A percentile compares a stretch with the other conserved stretches of the same genome.
Conservation (phyloP, 2,113 vertebrate species). For the Natator depressus region DNA sequence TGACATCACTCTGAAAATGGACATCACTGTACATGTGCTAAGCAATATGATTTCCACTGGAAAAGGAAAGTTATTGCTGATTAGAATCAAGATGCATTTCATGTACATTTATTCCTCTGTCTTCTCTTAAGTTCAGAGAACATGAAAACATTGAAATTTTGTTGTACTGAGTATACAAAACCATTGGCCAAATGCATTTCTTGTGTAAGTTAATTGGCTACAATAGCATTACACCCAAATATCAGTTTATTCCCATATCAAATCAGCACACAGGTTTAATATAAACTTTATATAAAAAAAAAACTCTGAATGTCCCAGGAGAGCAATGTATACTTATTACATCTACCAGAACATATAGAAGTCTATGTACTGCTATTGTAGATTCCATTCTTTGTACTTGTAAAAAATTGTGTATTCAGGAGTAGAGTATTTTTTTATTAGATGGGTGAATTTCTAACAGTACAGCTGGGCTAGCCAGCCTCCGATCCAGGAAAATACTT, state of each 20-base stretch:
- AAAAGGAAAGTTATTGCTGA: not conserved
- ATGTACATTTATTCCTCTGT: not conserved
- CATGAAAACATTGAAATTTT: too few relatives aligned
- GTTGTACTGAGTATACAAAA: not conserved
- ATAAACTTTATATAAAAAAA: not conserved
- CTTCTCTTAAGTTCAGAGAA: not conserved
- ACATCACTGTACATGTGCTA: not conserved
- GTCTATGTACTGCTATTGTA: not conserved
- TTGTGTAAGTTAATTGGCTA: not conserved
- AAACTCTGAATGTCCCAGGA: not conserved
- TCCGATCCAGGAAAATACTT: not conserved
- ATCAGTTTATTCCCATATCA: not conserved
- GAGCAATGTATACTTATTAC: not conserved
- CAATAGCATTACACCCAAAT: not conserved
- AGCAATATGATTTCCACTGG: not conserved
- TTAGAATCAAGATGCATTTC: not conserved
- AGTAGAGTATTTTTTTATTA: not conserved
- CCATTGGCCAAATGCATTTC: not conserved
- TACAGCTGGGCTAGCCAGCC: not conserved
- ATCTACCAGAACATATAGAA: not conserved
- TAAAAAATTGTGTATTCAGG: not conserved
- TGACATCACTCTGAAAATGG: not conserved
- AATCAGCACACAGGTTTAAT: not conserved
- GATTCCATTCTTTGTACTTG: not conserved
- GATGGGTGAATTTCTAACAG: not conserved